These are phyloP conservation scores for Hydrocynus forskahlii DNA, from an alignment of 2,797 vertebrate species.

Conservation along the genomic window DNA sequence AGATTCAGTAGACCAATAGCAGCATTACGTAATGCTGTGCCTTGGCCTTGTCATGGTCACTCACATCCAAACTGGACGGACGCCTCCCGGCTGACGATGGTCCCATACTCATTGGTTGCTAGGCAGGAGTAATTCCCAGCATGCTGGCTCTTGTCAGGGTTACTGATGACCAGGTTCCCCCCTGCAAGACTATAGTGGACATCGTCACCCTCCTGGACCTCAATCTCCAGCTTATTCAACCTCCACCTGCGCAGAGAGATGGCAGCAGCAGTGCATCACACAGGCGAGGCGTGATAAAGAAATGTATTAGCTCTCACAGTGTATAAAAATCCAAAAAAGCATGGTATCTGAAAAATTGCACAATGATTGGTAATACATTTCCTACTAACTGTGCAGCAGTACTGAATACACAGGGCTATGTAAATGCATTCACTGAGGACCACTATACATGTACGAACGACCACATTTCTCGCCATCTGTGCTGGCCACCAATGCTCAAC, in stretches of 20 bases:
- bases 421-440: not conserved
- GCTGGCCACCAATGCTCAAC: not conserved
- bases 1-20: not conserved
- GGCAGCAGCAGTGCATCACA: not conserved
- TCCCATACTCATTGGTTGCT: constrained; percentile 87
- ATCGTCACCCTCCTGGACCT: constrained; percentile 77
- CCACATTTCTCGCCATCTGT: constrained; percentile 13
- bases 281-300: not conserved
- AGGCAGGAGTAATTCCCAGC: constrained; percentile 88
- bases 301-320: not conserved
- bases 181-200: constrained; percentile 86
- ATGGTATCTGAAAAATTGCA: not conserved
- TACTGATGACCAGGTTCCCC: constrained; percentile 90
- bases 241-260: constrained; percentile 83
- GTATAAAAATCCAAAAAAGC: not conserved
- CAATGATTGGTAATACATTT: not conserved
- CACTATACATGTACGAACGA: not conserved
- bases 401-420: not conserved
- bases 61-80: constrained; percentile 94
- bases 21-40: not conserved
- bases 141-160: constrained; percentile 85
- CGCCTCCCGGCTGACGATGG: constrained; percentile 87
- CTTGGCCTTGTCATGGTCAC: constrained; percentile 59
- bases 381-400: not conserved
- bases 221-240: constrained; percentile 82